These are phyloP conservation scores for Acleris cristana DNA, from an alignment of 2,888 invertebrate species.

Conservation along the genomic window DNA sequence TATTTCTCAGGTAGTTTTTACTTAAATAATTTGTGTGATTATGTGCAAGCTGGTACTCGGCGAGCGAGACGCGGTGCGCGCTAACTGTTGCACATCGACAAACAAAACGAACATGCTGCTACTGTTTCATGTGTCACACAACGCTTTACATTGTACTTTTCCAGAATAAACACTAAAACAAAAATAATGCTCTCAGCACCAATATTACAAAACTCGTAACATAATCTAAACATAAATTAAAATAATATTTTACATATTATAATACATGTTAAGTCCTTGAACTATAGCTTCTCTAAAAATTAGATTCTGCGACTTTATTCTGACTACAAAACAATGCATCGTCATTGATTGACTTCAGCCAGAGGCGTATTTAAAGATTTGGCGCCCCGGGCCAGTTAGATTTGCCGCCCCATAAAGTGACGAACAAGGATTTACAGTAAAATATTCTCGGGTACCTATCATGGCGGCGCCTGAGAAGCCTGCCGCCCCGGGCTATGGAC, in stretches of 20 bases:
- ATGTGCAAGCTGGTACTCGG: constrained; percentile 30
- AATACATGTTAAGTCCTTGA: constrained; percentile 55
- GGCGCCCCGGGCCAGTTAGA: too few relatives aligned
- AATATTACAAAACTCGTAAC: constrained; percentile 61
- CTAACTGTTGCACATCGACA: constrained; percentile 41
- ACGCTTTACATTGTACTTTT: constrained; percentile 25
- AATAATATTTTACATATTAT: constrained; percentile 72
- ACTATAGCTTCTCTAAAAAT: constrained; percentile 34
- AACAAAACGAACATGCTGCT: constrained; percentile 31
- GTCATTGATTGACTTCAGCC: not conserved
- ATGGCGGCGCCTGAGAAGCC: too few relatives aligned
- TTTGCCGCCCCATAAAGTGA: too few relatives aligned
- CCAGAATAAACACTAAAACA: constrained; percentile 52
- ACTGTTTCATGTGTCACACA: constrained; percentile 25
- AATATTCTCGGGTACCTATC: too few relatives aligned
- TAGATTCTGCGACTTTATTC: constrained; percentile 1
- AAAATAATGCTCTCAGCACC: constrained; percentile 67
- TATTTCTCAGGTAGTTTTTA: constrained; percentile 24
- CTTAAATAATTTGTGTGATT: constrained; percentile 21
- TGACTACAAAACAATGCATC: constrained; percentile 3
- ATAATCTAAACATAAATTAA: constrained; percentile 70
- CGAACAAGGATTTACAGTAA: too few relatives aligned
- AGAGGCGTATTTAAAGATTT: too few relatives aligned
- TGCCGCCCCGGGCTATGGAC: too few relatives aligned
- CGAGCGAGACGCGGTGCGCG: constrained; percentile 37